Conservation (phyloP, 2,888 invertebrate species). For the Argyresthia goedartella region DNA sequence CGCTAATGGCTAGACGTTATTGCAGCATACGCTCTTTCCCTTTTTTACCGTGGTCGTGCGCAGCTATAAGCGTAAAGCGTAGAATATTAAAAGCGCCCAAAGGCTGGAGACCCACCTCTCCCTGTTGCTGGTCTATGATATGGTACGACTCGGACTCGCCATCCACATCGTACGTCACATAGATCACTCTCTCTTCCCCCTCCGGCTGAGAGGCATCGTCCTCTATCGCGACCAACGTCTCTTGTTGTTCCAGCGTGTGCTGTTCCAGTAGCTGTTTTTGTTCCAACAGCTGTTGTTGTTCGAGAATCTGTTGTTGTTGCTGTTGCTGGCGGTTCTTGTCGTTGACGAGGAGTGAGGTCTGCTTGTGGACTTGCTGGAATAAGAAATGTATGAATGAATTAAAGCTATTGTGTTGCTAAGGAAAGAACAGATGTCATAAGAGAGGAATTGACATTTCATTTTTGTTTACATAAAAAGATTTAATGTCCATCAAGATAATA, state of each 20-base stretch:
- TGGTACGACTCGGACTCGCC: conserved; percentile 29
- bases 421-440: too few relatives aligned
- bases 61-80: too few relatives aligned
- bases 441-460: too few relatives aligned
- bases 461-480: too few relatives aligned
- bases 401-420: too few relatives aligned
- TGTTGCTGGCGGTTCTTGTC: conserved; percentile 15
- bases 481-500: too few relatives aligned
- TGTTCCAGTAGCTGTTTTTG: background rate
- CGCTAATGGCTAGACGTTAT: too few relatives aligned
- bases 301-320: background rate
- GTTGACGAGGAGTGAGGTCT: conserved; percentile 37
- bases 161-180: conserved; percentile 53
- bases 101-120: too few relatives aligned
- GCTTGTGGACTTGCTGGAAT: conserved; percentile 38
- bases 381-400: background rate
- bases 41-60: too few relatives aligned
- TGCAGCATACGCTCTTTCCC: too few relatives aligned
- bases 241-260: conserved; percentile 1
- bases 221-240: conserved; percentile 10
- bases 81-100: too few relatives aligned
- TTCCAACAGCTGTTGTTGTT: background rate
- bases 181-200: conserved; percentile 46
- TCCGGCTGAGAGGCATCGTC: background rate
- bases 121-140: conserved; percentile 14